Evolutionary conservation across 2,888 invertebrate species (phyloP), one percentile per base, ranked within the genome.

Genomic region (Tiliacea aurago): DNA sequence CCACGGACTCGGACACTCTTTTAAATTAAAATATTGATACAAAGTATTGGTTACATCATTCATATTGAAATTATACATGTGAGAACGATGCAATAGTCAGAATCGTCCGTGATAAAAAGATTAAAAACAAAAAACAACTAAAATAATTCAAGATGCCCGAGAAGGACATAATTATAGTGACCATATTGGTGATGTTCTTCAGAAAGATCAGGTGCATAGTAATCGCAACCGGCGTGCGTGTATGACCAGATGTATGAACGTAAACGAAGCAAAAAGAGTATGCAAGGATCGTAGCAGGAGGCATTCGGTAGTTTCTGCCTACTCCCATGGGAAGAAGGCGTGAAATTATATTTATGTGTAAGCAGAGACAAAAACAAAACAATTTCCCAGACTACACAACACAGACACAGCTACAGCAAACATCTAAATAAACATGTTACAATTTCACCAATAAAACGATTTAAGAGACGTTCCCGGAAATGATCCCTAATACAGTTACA

Each of bases 401-500:
- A 61, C 51, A 53, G 41, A 65, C 45, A n/a, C 18, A 51, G 1
- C 20, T 9, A 61, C 13, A 68, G 20, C 20, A 69, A 66, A 66
- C 33, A 73, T 56, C 66, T 73, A 84, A 74, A 81, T 68, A 81
- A 81, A 76, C 67, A 84, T 64, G 56, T 78, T 76, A 64, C 76
- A 51, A 76, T 49, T 64, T 64, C 43, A 62, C 73, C 70, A 73
- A 80, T 79, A 84, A 80, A 85, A 55, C 72, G 61, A 81, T 85
- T 84, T 82, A 71, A 80, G 77, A 75, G 69, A 61, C 76, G 56
- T 65, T 59, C 51, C 76, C 76, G 76, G 80, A 78, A 76, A 85
- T 83, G 80, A 70, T 56, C 76, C 76, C 28, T 76, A 85, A 85
- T 78, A 78, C 59, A 73, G 76, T 84, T 80, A 76, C 67, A 45